These are phyloP conservation scores for Coccyzus lansbergi DNA, from an alignment of 2,797 vertebrate genomes.

Conservation along the genomic window DNA sequence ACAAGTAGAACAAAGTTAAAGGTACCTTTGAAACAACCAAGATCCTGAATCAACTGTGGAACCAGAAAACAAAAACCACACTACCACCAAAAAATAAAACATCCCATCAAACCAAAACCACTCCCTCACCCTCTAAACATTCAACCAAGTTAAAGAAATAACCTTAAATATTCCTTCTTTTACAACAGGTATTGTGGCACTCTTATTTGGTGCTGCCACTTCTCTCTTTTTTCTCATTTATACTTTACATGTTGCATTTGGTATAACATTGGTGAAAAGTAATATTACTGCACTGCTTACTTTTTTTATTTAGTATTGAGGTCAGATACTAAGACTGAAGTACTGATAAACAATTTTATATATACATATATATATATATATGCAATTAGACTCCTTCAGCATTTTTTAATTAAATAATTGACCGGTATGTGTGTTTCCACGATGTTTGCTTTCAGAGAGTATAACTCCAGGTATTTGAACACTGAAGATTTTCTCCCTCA, in stretches of 20 bases:
- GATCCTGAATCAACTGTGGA: neutral
- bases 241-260: neutral
- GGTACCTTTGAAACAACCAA: neutral
- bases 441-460: neutral
- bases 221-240: neutral
- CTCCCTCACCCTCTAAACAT: neutral
- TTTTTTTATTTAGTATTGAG: neutral
- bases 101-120: neutral
- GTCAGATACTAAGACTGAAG: slow-evolving; percentile 26
- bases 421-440: neutral
- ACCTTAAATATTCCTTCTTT: neutral
- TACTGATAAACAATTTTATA: neutral
- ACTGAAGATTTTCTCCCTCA: neutral
- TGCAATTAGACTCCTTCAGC: neutral
- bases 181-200: neutral
- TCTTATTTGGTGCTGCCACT: accelerated
- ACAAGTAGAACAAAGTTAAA: neutral
- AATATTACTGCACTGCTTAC: neutral
- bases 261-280: neutral
- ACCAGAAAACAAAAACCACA: neutral
- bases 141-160: neutral
- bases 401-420: neutral
- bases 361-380: neutral
- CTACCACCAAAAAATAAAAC: neutral
- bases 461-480: neutral